Evolutionary conservation across 2,797 vertebrate genomes (phyloP).

Genomic region (Sciurus vulgaris): DNA sequence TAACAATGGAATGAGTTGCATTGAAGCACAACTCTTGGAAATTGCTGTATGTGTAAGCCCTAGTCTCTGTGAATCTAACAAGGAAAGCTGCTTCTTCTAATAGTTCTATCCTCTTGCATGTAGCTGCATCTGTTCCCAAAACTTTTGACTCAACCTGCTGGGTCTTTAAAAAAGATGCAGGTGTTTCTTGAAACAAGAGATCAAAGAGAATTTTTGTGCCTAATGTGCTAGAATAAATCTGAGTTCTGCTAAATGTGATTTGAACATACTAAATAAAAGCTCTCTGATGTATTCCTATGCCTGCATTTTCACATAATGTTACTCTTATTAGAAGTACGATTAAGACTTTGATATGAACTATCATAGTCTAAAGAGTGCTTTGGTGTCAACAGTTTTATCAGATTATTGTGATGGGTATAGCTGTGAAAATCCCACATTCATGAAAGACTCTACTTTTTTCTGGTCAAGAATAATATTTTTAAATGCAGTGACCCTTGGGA

Average conservation of each 20-base stretch:
- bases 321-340: neutral
- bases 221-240: neutral
- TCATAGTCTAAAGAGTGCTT: neutral
- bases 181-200: conserved; percentile 21
- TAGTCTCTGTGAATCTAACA: neutral
- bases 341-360: neutral
- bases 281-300: conserved; percentile 3
- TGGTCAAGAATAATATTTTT: neutral
- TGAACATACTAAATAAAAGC: neutral
- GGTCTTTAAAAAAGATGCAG: neutral
- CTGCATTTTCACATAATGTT: conserved; percentile 1
- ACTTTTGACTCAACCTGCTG: neutral
- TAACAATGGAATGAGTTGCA: neutral
- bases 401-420: neutral
- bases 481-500: neutral
- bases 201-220: neutral
- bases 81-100: neutral
- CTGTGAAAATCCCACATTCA: neutral
- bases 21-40: neutral
- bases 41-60: neutral
- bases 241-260: neutral
- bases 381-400: conserved; percentile 18
- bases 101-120: neutral
- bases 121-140: neutral
- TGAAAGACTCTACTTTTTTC: conserved; percentile 7